Evolutionary conservation across 2,113 vertebrate genomes (phyloP), one percentile per base, ranked within the genome.

Genomic region (Heloderma charlesbogerti): DNA sequence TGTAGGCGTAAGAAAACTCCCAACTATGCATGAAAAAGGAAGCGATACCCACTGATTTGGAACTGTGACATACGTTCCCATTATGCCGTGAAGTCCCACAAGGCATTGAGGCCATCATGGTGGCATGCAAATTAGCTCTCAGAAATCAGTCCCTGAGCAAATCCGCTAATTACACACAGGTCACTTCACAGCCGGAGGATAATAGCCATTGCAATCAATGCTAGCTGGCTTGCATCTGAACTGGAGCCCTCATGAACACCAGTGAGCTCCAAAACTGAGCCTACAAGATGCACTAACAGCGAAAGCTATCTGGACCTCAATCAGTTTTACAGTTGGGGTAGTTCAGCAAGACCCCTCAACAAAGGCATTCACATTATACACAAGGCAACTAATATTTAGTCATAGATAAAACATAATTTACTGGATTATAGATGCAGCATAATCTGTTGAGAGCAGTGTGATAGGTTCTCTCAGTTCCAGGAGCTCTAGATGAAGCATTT

Each of bases 151-250:
- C 74, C 31, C 15, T 1, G 74, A 66, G 40, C 31, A 45, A 37
- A 45, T 57, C 74, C 57, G 57, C 54, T 31, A 78, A 88, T 88
- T 78, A 78, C 40, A 63, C 34, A 78, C 31, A 63, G 48, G 72
- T 78, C 86, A 88, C n/a, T 88, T 34, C n/a, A 87, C 60, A 77
- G 86, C 86, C 71, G 63, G 72, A 87, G 71, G 86, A 57, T n/a
- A 86, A n/a, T 31, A 71, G 7, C 66, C n/a, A 48, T 48, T 31
- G 45, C 51, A 87, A 77, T 77, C 54, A n/a, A 88, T 88, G 37
- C 27, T 9, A 78, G 22, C 54, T 34, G 72, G 37, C 54, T 43
- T 15, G 27, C 13, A 3, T 45, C 27, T 88, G 40, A 63, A 48
- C 66, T 34, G 51, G 25, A 71, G 43, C 29, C 15, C 63, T 77